A percentile compares a stretch with the other conserved stretches of the same genome.
These are phyloP conservation scores for Riparia riparia DNA, from an alignment of 2,113 vertebrate species.

Conservation along the genomic window DNA sequence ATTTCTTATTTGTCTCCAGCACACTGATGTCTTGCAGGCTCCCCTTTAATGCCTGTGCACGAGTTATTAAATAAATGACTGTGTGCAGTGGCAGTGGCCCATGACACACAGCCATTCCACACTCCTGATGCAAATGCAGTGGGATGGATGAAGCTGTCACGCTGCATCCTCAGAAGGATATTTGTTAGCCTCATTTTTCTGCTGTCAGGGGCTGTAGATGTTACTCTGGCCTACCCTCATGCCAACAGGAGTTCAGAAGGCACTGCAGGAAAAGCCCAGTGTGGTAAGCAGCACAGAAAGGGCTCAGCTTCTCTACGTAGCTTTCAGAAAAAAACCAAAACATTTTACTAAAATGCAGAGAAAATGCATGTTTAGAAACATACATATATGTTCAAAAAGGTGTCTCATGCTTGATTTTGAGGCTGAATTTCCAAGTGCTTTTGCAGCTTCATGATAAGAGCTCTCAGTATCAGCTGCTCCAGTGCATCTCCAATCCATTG, in stretches of 20 bases:
- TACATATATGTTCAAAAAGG: neutral
- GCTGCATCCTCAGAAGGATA: constrained; percentile 71
- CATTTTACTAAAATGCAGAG: neutral
- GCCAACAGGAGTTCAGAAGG: neutral
- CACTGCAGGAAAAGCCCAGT: neutral
- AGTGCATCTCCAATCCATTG: neutral
- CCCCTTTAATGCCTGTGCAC: constrained; percentile 24
- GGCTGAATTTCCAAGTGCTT: neutral
- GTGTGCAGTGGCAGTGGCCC: constrained; percentile 60
- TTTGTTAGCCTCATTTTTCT: constrained; percentile 83
- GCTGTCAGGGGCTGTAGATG: constrained; percentile 80
- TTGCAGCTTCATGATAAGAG: rapidly evolving
- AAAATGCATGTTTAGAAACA: neutral
- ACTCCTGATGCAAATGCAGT: constrained; percentile 68
- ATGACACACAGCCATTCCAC: constrained; percentile 52
- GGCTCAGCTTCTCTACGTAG: neutral
- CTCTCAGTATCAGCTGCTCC: neutral
- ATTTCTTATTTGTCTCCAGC: constrained; percentile 64
- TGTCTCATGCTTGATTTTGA: neutral
- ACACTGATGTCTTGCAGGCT: constrained; percentile 26
- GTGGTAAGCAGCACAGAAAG: neutral
- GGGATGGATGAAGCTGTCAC: constrained; percentile 72
- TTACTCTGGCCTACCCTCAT: constrained; percentile 54
- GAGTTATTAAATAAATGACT: constrained; percentile 78
- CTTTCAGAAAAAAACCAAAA: neutral